Base-by-base conservation (phyloP, 2,113 vertebrate genomes). In the Esox niger region DNA sequence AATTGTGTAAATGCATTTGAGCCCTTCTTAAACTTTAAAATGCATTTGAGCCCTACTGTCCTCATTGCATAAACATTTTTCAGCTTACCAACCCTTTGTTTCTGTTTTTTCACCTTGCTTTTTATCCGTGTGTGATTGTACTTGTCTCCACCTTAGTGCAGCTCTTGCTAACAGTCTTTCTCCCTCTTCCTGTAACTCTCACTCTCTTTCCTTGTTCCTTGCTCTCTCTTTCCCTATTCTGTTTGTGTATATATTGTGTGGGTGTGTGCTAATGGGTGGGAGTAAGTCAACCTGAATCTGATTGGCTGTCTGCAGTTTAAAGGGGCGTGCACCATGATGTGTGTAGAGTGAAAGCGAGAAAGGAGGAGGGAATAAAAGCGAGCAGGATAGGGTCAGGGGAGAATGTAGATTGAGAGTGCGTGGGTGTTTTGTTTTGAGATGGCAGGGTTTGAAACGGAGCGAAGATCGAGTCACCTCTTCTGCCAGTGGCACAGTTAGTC, bases 351-450 rank as follows among this genome's bases (percentile, higher is more conserved):
- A 70, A 76, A 84, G 87, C 67, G 82, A 81, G 57, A 56, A 68
- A 66, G 68, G 78, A 56, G 70, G 75, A 64, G 75, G 73, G 61
- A 9, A n/a, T 35, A 63, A 49, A 79, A 31, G 82, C 85, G 67
- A 84, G 81, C 84, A 79, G 79, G 80, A 87, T 85, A 83, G 87
- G 89, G 89, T 88, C 89, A 90, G 89, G 85, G 86, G 82, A 85
- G 86, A 88, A 85, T 73, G 57, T 82, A 81, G 87, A 79, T 76
- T 60, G 85, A 74, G 71, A 85, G 88, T 86, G 92, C 89, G 93
- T 93, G 92, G 92, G 93, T 86, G 92, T 90, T 91, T 87, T 91
- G 90, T 91, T 91, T 90, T 91, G 90, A 89, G 85, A 91, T 91
- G 91, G 90, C 87, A 90, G 86, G 84, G 78, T 89, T 79, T 87